A percentile compares a stretch with the other conserved stretches of the same genome.
Evolutionary conservation across 2,888 invertebrate species (phyloP).

Genomic region (Drosophila stalkeri): DNA sequence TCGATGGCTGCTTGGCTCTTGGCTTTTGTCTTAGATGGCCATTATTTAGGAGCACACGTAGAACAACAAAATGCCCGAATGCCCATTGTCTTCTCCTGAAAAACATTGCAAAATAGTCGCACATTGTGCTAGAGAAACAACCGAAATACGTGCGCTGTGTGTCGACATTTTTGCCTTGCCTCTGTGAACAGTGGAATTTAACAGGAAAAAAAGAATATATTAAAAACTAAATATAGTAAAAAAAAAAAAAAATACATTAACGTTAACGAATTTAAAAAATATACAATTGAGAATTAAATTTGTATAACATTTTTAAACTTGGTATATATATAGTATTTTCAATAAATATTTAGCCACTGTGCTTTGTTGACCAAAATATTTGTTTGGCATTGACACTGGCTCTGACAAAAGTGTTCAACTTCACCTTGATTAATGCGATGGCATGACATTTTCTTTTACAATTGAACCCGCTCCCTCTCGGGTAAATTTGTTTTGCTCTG

Average conservation of each 20-base stretch:
- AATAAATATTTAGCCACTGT: slow-evolving; percentile 20
- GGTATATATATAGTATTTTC: not conserved
- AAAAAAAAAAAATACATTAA: not conserved
- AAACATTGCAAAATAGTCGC: slow-evolving; percentile 50
- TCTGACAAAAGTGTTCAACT: slow-evolving; percentile 50
- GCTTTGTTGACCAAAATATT: slow-evolving; percentile 24
- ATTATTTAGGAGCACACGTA: slow-evolving; percentile 71
- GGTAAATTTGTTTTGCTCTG: slow-evolving; percentile 20
- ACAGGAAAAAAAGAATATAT: not conserved
- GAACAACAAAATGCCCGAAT: slow-evolving; percentile 30
- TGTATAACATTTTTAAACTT: not conserved
- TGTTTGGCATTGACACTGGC: slow-evolving; percentile 42
- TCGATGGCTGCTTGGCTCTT: slow-evolving; percentile 28
- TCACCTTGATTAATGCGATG: slow-evolving; percentile 73
- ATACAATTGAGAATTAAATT: not conserved
- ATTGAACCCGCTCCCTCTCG: not conserved
- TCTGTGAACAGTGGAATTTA: slow-evolving; percentile 32
- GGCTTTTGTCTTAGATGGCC: slow-evolving; percentile 58
- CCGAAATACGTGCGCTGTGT: slow-evolving; percentile 57
- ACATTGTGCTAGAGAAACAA: slow-evolving; percentile 50
- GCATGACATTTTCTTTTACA: slow-evolving; percentile 30
- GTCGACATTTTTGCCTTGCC: slow-evolving; percentile 31
- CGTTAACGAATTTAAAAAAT: not conserved
- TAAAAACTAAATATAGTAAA: not conserved
- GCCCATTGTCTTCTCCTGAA: slow-evolving; percentile 22